phyloP scores from a whole-genome alignment of 1,140 invertebrate species.

The Mizuhopecten yessoensis region DNA sequence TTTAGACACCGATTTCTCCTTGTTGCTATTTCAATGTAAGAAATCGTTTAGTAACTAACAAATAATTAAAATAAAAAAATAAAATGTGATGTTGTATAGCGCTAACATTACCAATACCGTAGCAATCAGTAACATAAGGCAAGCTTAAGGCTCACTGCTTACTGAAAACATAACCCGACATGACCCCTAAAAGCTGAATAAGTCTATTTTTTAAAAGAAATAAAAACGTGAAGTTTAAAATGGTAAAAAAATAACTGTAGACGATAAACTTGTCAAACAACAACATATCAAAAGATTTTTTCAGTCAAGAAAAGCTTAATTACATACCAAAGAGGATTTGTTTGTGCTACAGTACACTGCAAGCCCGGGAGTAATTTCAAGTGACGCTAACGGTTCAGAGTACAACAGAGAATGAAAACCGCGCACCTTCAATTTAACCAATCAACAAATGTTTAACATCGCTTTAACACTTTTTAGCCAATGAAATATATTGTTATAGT shows the following conservation, averaged over 20 bases:
- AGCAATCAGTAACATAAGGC: neutral
- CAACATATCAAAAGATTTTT: neutral
- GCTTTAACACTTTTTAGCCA: neutral
- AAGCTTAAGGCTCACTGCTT: neutral
- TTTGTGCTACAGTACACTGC: neutral
- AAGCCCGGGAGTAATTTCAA: conserved; percentile 18
- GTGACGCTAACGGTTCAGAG: conserved; percentile 23
- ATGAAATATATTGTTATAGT: neutral
- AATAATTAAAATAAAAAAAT: neutral
- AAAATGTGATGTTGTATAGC: too few species aligned
- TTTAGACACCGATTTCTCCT: neutral
- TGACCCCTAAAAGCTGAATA: neutral
- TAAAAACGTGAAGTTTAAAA: too few species aligned
- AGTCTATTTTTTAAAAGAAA: neutral
- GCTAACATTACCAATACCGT: too few species aligned
- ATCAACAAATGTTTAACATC: neutral
- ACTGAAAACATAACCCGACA: neutral
- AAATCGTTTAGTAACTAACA: neutral
- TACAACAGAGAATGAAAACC: neutral
- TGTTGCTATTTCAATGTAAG: too few species aligned
- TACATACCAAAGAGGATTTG: conserved; percentile 8
- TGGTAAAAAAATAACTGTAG: neutral
- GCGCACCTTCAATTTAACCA: conserved; percentile 22
- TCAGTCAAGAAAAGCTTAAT: neutral
- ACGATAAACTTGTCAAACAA: neutral